Base-by-base conservation (phyloP, 1,140 invertebrate species). In the Sitophilus oryzae region DNA sequence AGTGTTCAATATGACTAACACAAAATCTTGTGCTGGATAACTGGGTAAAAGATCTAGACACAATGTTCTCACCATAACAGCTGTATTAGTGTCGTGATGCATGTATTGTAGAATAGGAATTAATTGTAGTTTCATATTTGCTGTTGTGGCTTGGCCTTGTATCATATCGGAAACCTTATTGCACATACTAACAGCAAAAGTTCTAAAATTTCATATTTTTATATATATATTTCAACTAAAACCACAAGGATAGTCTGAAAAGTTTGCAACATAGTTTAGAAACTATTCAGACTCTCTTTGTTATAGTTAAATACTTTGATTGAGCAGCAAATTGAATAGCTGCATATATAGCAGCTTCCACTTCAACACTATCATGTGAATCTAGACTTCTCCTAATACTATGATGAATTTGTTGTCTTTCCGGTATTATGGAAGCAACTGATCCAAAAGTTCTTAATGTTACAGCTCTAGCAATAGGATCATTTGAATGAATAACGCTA, bases 151-250 rank as follows among this genome's bases (percentile, higher is more conserved):
- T 63, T 95, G 80, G 41, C 90, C 89, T 68, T 91, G 84, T 60
- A 97, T 94, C 93, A 97, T 97, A 53, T 93, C 86, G 1, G 90
- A 89, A 41, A 98, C 85, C 75, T 96, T 96, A 61, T 89, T 89
- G 67, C 93, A 96, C 84, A 97, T 96, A 44, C 89, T 93, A 6
- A 92, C 84, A n/a, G 94, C 92, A 81, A 97, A 98, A 25, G 87
- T 81, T 72, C 88, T 91, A 64, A 47, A 79, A 77, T 56, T n/a
- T n/a, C n/a, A n/a, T n/a, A n/a, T n/a, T n/a, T n/a, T n/a, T 21
- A 52, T 30, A 21, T 52, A 45, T 14, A 6, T n/a, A 2, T 14
- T 45, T 47, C n/a, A 19, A 49, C 19, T 11, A 50, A 21, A 11
- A 19, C 19, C 15, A 44, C 22, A 9, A 55, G 36, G 10, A 19